These are phyloP conservation scores for Cryptus armator DNA, from an alignment of 2,888 invertebrate species.

Conservation along the genomic window DNA sequence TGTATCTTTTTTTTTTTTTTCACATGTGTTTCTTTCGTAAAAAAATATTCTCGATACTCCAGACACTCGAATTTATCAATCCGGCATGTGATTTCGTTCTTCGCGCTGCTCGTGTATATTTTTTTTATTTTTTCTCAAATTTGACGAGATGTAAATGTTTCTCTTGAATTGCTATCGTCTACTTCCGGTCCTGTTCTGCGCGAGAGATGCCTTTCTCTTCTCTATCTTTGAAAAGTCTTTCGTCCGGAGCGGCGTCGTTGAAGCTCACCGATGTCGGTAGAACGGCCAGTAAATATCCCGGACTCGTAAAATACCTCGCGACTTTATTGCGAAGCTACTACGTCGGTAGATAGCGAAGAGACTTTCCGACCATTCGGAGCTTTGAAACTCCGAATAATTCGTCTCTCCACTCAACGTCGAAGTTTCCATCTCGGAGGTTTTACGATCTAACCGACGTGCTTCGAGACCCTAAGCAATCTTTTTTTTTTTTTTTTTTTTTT, in stretches of 20 bases:
- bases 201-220: not conserved
- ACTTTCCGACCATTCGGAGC: constrained; percentile 8
- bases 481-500: constrained; percentile 26
- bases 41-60: not conserved
- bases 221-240: constrained; percentile 18
- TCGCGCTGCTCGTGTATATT: not conserved
- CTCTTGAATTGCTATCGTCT: constrained; percentile 19
- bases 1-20: constrained; percentile 15
- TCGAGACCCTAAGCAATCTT: constrained; percentile 26
- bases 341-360: constrained; percentile 29
- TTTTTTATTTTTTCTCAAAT: not conserved
- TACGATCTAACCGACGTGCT: constrained; percentile 28
- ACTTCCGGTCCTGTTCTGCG: constrained; percentile 7
- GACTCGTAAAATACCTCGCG: constrained; percentile 52
- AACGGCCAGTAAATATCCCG: constrained; percentile 60
- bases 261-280: constrained; percentile 47
- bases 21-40: not conserved
- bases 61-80: not conserved
- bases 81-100: not conserved
- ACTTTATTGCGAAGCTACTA: constrained; percentile 35
- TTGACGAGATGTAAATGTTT: constrained; percentile 15
- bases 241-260: constrained; percentile 36
- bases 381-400: not conserved
- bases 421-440: constrained; percentile 28
- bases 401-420: not conserved